Conservation (phyloP, 2,797 vertebrate genomes). For the Mareca penelope region DNA sequence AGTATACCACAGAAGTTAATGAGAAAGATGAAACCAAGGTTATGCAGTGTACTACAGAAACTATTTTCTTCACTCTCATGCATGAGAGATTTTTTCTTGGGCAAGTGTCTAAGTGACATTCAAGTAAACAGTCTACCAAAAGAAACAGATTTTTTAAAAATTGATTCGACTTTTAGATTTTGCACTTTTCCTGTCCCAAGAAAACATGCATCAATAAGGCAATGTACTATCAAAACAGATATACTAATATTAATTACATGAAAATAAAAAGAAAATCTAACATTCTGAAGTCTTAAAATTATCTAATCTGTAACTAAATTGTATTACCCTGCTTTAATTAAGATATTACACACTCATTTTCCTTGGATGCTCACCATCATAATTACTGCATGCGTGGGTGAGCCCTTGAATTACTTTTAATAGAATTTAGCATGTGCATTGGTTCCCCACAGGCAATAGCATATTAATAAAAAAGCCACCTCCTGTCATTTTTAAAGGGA, state of each 20-base stretch:
- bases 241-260: constrained; percentile 64
- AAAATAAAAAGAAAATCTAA: constrained; percentile 55
- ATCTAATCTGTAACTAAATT: constrained; percentile 75
- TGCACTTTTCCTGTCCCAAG: not conserved
- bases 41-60: not conserved
- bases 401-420: constrained; percentile 72
- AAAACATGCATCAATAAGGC: constrained; percentile 48
- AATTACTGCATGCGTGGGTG: constrained; percentile 64
- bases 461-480: constrained; percentile 17
- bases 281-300: constrained; percentile 63
- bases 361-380: constrained; percentile 67
- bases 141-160: constrained; percentile 44
- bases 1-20: not conserved
- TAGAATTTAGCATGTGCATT: constrained; percentile 54
- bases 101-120: constrained; percentile 10
- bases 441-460: constrained; percentile 25
- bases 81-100: not conserved
- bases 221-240: constrained; percentile 49
- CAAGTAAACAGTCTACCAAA: constrained; percentile 37
- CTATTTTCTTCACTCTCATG: not conserved
- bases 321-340: constrained; percentile 74
- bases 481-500: not conserved
- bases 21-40: constrained; percentile 12
- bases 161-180: constrained; percentile 33
- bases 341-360: constrained; percentile 78